Base-by-base conservation (phyloP, 2,113 vertebrate genomes). In the Pterocles burchelli region DNA sequence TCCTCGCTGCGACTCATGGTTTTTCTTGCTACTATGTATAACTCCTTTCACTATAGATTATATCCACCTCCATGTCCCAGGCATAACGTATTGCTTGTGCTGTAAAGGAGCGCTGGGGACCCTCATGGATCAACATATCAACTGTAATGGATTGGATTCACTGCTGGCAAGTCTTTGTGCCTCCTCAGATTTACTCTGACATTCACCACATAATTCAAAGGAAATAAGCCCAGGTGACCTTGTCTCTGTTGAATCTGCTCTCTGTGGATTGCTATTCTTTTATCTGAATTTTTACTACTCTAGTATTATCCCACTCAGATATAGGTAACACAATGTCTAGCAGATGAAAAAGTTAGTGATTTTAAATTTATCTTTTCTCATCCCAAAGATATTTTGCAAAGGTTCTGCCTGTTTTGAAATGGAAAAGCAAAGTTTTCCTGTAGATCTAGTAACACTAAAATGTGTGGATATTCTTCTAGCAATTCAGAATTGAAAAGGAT, bases 101-200 rank as follows among this genome's bases (percentile, higher is more conserved):
- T 94, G 24, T 89, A 89, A 87, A 95, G 92, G 54, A 82, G 68
- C 74, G 31, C 85, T 59, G 58, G 79, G 70, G 61, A 95, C 85
- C 66, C 84, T 85, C 77, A 59, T 74, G 79, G 48, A 93, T 95
- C 82, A 91, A 76, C 82, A 26, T 78, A 96, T 94, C 95, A 92
- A 41, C 85, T 65, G 46, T 84, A 95, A 96, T 89, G 49, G 51
- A 79, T 78, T 92, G 86, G 70, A 92, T 89, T 93, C 82, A 80
- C 66, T 83, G 77, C 85, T 92, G 80, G 58, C 34, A 73, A 85
- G 66, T 51, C 93, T 94, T 91, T 90, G 82, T 84, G 77, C 82
- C 57, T 85, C 16, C 66, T 95, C 76, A 94, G 72, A 95, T 93
- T 95, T 79, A 92, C 81, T 93, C 83, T 21, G 33, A 43, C 46